These are phyloP conservation scores for Rhabdophis nuchalis DNA, from an alignment of 2,797 vertebrate species.

Conservation along the genomic window DNA sequence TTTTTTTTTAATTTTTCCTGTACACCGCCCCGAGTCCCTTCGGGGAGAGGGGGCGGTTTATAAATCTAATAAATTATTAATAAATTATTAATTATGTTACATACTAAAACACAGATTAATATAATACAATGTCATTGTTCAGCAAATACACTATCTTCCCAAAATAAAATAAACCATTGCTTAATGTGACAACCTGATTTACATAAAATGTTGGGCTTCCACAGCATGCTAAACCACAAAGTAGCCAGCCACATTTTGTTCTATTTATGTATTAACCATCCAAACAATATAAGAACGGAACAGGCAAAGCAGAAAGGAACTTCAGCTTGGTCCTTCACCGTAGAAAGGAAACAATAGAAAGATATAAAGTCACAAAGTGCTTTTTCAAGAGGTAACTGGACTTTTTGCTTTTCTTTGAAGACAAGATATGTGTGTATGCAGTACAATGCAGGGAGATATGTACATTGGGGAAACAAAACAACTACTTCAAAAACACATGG, in stretches of 20 bases:
- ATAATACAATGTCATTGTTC: background rate
- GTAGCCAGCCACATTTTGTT: background rate
- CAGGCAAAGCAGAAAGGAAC: background rate
- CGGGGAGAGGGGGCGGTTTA: no score
- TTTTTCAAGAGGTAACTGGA: background rate
- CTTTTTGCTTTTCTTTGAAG: background rate
- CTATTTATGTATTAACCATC: background rate
- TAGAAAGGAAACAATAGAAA: background rate
- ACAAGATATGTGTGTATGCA: background rate
- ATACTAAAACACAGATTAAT: background rate
- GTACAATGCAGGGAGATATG: background rate
- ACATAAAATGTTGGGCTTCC: background rate
- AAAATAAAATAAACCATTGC: background rate
- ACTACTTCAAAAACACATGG: no score
- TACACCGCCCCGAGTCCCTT: no score
- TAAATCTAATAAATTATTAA: no score
- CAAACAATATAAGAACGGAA: background rate
- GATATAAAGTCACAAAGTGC: background rate
- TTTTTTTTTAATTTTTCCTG: no score
- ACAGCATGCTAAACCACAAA: background rate
- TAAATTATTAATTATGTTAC: no score
- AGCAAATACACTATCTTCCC: background rate
- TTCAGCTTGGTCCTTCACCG: background rate
- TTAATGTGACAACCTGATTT: background rate
- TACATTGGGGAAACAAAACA: no score